Conservation (phyloP, 1,140 invertebrate genomes). For the Meloidogyne floridensis region DNA sequence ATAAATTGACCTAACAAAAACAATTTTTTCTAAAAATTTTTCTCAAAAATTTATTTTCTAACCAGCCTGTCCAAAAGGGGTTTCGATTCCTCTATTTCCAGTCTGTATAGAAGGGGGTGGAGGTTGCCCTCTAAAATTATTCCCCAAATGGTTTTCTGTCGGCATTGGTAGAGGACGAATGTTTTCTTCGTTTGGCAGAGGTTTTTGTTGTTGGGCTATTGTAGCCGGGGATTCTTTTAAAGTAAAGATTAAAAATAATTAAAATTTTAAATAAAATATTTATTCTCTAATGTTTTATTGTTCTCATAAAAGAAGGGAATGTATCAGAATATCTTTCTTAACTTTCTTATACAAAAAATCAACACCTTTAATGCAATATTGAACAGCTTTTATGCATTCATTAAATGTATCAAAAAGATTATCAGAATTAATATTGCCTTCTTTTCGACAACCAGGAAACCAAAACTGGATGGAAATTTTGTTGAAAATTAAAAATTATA, state of each 20-base stretch:
- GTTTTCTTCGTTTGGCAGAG: not conserved
- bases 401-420: constrained; percentile 57
- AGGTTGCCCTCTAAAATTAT: not conserved
- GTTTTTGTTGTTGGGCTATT: not conserved
- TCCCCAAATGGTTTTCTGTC: not conserved
- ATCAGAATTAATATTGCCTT: constrained; percentile 52
- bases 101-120: not conserved
- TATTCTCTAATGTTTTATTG: too few species aligned
- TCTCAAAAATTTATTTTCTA: not conserved
- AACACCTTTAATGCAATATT: constrained; percentile 36
- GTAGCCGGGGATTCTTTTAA: too few species aligned
- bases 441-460: constrained; percentile 62
- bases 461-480: constrained; percentile 44
- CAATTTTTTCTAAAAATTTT: not conserved
- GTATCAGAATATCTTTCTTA: too few species aligned
- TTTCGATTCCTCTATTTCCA: constrained; percentile 29
- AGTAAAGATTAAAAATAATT: too few species aligned
- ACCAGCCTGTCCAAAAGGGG: constrained; percentile 14
- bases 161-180: not conserved
- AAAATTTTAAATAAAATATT: too few species aligned
- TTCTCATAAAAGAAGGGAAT: too few species aligned
- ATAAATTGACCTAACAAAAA: constrained; percentile 51
- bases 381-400: constrained; percentile 48
- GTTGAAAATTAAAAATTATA: constrained; percentile 36
- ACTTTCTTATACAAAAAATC: too few species aligned